Evolutionary conservation across 2,888 invertebrate genomes (phyloP).

Genomic region (Eurytoma californica): DNA sequence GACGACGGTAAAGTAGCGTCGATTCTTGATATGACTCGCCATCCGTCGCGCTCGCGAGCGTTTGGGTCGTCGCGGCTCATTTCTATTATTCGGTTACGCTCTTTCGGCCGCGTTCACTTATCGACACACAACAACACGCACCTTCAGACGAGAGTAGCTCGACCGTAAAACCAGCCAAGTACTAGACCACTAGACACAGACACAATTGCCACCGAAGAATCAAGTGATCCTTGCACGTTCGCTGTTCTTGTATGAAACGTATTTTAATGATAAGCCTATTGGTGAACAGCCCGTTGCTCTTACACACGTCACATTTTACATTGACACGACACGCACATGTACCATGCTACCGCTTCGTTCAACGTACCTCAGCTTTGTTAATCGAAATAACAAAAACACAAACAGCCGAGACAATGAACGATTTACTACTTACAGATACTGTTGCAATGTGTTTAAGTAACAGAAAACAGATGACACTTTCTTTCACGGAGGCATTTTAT

Average conservation of each 20-base stretch:
- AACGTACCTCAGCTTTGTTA: slow-evolving; percentile 69
- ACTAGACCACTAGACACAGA: slow-evolving; percentile 18
- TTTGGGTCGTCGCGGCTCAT: background rate
- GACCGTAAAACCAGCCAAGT: slow-evolving; percentile 57
- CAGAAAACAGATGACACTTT: too few relatives aligned
- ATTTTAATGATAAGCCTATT: slow-evolving; percentile 48
- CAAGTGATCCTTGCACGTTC: slow-evolving; percentile 71
- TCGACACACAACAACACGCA: slow-evolving; percentile 6
- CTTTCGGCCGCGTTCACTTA: too few relatives aligned
- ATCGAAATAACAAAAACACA: slow-evolving; percentile 56
- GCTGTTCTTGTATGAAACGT: slow-evolving; percentile 68
- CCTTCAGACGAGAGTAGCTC: slow-evolving; percentile 34
- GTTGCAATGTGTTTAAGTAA: too few relatives aligned
- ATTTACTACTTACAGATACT: too few relatives aligned
- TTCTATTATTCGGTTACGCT: too few relatives aligned
- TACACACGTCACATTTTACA: slow-evolving; percentile 49
- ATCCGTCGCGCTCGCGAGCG: background rate
- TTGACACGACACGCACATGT: background rate
- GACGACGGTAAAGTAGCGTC: background rate
- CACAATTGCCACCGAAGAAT: slow-evolving; percentile 3
- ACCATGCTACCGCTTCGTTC: slow-evolving; percentile 69
- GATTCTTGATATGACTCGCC: too few relatives aligned
- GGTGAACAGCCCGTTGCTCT: slow-evolving; percentile 52
- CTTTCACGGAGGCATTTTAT: slow-evolving; percentile 73
- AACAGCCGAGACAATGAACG: slow-evolving; percentile 56